Evolutionary conservation across 53 echinoderm and acorn worm genomes (phyloP).

Genomic region (Crossaster papposus): DNA sequence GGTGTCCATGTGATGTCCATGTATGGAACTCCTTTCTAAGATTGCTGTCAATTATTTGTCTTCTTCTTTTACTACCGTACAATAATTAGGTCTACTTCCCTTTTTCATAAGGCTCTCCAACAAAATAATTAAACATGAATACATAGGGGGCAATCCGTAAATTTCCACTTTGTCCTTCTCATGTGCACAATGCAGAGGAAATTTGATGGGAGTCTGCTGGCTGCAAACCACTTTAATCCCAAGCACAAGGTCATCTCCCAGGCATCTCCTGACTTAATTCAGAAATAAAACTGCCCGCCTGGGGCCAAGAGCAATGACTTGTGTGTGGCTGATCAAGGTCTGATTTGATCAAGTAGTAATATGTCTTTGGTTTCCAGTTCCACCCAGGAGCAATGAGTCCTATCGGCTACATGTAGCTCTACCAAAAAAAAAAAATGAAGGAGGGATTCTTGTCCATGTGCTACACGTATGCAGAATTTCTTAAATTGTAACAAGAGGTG

Average conservation of each 20-base stretch:
- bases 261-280: conserved; percentile 42
- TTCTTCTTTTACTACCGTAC: no score
- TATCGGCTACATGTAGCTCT: not conserved
- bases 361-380: not conserved
- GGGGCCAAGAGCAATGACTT: conserved; percentile 36
- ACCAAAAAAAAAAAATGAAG: not conserved
- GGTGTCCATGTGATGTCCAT: no score
- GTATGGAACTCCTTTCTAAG: no score
- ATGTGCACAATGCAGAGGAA: not conserved
- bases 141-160: no score
- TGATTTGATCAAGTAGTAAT: conserved; percentile 36
- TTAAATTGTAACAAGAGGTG: not conserved
- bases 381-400: not conserved
- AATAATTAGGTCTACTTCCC: no score
- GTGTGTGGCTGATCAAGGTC: not conserved
- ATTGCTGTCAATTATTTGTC: no score
- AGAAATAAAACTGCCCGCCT: conserved; percentile 28
- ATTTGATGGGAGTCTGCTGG: not conserved
- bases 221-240: conserved; percentile 9
- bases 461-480: not conserved
- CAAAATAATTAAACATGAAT: not conserved
- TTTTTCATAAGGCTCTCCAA: not conserved
- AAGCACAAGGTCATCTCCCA: conserved; percentile 30
- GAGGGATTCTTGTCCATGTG: no score
- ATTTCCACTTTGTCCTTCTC: not conserved